phyloP scores from a whole-genome alignment of 2,113 vertebrate genomes.

The Uria aalge region DNA sequence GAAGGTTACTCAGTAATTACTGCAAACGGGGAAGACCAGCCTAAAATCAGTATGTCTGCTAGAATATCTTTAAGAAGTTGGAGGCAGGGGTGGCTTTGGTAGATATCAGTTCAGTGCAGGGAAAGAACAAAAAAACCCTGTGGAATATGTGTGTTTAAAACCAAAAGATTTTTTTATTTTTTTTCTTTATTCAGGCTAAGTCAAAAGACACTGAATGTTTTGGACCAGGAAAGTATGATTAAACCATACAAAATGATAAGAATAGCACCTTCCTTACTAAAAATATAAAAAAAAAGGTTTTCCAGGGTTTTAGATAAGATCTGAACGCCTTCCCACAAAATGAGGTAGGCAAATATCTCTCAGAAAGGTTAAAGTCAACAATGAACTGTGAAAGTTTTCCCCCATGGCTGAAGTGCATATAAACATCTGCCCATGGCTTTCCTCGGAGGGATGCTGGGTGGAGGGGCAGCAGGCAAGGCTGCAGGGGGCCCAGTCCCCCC shows the following conservation, averaged over 20 bases:
- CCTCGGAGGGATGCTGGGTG: rapidly evolving
- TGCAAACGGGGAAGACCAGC: neutral
- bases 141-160: neutral
- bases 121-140: neutral
- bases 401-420: rapidly evolving
- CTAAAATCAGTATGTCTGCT: neutral
- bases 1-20: neutral
- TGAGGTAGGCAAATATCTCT: neutral
- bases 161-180: neutral
- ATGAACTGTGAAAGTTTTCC: neutral
- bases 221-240: neutral
- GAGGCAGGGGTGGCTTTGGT: neutral
- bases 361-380: neutral
- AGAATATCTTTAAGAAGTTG: neutral
- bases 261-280: neutral
- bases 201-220: neutral
- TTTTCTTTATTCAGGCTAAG: neutral
- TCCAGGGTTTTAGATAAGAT: neutral
- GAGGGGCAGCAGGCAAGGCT: rapidly evolving
- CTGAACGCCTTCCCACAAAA: neutral
- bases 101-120: neutral
- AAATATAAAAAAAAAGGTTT: neutral
- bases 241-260: neutral
- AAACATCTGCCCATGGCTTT: neutral
- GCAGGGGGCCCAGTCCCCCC: neutral